Evolutionary conservation across 2,888 invertebrate genomes (phyloP).

Genomic region (Amiota mariae): DNA sequence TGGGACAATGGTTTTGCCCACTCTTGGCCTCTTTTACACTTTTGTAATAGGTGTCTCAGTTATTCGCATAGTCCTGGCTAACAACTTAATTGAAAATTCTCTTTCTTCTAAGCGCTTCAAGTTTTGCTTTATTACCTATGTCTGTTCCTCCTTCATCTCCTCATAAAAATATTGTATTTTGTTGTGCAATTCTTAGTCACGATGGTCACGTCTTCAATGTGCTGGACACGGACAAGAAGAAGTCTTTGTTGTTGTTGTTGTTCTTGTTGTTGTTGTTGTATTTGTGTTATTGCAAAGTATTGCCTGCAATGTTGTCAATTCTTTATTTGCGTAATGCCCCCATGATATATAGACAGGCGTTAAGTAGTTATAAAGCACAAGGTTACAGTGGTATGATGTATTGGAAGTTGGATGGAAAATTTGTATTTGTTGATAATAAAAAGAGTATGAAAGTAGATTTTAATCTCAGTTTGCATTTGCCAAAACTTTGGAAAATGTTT

Average conservation of each 20-base stretch:
- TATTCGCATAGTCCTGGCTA: slow-evolving; percentile 53
- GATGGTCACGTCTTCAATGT: neutral
- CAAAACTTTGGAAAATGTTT: too few species aligned
- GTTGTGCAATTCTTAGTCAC: slow-evolving; percentile 24
- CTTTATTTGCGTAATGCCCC: slow-evolving; percentile 58
- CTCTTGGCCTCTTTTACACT: slow-evolving; percentile 4
- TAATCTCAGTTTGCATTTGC: too few species aligned
- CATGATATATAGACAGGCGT: slow-evolving; percentile 69
- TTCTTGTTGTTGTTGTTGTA: neutral
- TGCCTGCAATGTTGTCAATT: slow-evolving; percentile 51
- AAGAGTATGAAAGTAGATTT: too few species aligned
- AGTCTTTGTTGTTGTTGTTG: neutral
- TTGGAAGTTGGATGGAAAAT: too few species aligned
- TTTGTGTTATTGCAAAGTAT: slow-evolving; percentile 3
- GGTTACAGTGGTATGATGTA: slow-evolving; percentile 46
- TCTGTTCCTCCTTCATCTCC: slow-evolving; percentile 4
- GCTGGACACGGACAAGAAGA: neutral
- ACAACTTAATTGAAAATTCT: slow-evolving; percentile 70
- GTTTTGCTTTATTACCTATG: slow-evolving; percentile 44
- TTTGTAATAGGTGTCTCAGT: slow-evolving; percentile 27
- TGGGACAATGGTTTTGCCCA: neutral
- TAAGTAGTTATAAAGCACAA: slow-evolving; percentile 58
- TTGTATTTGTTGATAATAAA: too few species aligned
- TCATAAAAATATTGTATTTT: neutral
- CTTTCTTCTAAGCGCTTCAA: too few species aligned